Evolutionary conservation across 2,113 vertebrate genomes (phyloP).

Genomic region (Furnarius figulus): DNA sequence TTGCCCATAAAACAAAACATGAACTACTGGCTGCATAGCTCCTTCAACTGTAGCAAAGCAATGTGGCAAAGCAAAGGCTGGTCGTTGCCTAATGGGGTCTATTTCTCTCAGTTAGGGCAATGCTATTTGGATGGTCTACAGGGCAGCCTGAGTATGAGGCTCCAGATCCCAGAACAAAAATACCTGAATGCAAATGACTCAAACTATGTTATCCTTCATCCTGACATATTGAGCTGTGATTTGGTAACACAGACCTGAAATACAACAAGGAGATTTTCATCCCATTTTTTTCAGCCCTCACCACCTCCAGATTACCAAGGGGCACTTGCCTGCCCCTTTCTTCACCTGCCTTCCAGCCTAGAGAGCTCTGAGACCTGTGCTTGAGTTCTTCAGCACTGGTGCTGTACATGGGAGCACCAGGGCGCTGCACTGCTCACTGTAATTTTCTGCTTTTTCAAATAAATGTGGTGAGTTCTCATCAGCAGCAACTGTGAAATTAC

Average conservation of each 20-base stretch:
- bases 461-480: not conserved
- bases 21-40: not conserved
- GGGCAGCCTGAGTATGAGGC: not conserved
- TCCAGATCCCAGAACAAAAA: not conserved
- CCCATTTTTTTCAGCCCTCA: not conserved
- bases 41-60: not conserved
- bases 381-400: not conserved
- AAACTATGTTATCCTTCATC: slow-evolving; percentile 1
- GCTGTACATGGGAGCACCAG: not conserved
- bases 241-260: slow-evolving; percentile 3
- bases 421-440: not conserved
- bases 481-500: not conserved
- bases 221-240: not conserved
- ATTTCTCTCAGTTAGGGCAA: not conserved
- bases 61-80: not conserved
- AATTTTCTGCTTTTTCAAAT: not conserved
- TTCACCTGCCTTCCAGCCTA: not conserved
- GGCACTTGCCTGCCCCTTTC: not conserved
- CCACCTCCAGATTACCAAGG: too few species aligned
- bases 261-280: not conserved
- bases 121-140: not conserved
- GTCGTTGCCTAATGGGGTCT: not conserved
- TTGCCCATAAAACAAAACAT: not conserved
- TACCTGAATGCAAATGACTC: not conserved
- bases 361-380: not conserved